Evolutionary conservation across 1,140 invertebrate species (phyloP).

Genomic region (Harpegnathos saltator): DNA sequence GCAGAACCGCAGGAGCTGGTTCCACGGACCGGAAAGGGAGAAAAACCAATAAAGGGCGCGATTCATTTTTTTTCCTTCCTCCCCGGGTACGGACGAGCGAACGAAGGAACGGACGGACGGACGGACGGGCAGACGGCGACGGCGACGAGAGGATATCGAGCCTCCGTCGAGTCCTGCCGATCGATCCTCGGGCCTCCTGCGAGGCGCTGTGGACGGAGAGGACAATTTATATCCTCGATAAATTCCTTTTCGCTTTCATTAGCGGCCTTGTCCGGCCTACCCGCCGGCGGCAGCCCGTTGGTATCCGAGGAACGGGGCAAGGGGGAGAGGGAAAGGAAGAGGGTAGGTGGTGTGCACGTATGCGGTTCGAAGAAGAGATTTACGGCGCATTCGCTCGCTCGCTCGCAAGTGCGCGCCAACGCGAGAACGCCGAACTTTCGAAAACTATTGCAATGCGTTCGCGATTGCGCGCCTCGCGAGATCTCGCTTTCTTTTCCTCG

Average conservation of each 20-base stretch:
- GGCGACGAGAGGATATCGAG: constrained; percentile 25
- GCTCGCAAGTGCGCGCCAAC: too few relatives aligned
- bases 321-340: not conserved
- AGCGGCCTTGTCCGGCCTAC: constrained; percentile 74
- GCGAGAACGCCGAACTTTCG: too few relatives aligned
- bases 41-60: constrained; percentile 69
- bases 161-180: constrained; percentile 48
- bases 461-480: too few relatives aligned
- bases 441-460: too few relatives aligned
- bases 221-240: constrained; percentile 83
- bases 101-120: not conserved
- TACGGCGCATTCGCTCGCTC: too few relatives aligned
- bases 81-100: not conserved
- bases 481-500: too few relatives aligned
- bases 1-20: not conserved
- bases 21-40: constrained; percentile 7
- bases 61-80: constrained; percentile 44
- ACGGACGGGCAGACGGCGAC: not conserved
- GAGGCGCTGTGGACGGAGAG: constrained; percentile 49
- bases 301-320: not conserved
- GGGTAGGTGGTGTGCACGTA: too few relatives aligned
- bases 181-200: constrained; percentile 57
- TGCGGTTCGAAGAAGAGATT: not conserved
- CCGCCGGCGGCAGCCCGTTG: not conserved
- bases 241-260: constrained; percentile 84